Base-by-base conservation (phyloP, 53 echinoderm and acorn worm genomes). In the Temnopleurus reevesii region DNA sequence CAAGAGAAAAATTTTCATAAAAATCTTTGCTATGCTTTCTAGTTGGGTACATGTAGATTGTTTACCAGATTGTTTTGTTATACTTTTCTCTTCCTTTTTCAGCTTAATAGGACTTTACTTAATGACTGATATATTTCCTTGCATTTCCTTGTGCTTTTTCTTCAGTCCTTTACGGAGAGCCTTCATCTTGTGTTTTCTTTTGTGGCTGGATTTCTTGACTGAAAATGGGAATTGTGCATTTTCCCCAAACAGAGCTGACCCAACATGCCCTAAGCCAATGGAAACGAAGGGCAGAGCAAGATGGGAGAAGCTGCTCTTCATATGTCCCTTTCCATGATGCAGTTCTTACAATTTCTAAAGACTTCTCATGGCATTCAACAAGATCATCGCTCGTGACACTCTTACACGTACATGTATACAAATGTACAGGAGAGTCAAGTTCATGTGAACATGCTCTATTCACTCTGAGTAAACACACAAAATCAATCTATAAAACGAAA, bases 221-320 rank as follows among this genome's bases (percentile, higher is more conserved):
- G n/a, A 82, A 92, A 12, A 81, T 8, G 81, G 87, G 56, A 3
- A 17, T 6, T 3, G 54, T 87, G 17, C 90, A 77, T 27, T 83
- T 53, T 8, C 59, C 91, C 92, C 92, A 92, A 36, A 94, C 76
- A 46, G 84, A 59, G 25, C 90, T 83, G 3, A 94, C 94, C 92
- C 92, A 94, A 58, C 92, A 94, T 36, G 83, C 44, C 55, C 94
- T 81, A 18, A 89, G 84, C 94, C 92, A 92, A 58, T 94, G 92
- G 31, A 91, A 91, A 45, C 76, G 44, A 28, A 92, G 77, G 4
- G 92, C 89, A 46, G 57, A 76, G 76, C 71, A 7, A 54, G 92
- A 91, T 2, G 90, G 94, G 18, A 94, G 81, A 46, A 87, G 81
- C 76, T 90, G 89, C 44, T 88, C 65, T 81, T 93, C 91, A 71